Evolutionary conservation across 2,113 vertebrate species (phyloP).

Genomic region (Lepidothrix coronata): DNA sequence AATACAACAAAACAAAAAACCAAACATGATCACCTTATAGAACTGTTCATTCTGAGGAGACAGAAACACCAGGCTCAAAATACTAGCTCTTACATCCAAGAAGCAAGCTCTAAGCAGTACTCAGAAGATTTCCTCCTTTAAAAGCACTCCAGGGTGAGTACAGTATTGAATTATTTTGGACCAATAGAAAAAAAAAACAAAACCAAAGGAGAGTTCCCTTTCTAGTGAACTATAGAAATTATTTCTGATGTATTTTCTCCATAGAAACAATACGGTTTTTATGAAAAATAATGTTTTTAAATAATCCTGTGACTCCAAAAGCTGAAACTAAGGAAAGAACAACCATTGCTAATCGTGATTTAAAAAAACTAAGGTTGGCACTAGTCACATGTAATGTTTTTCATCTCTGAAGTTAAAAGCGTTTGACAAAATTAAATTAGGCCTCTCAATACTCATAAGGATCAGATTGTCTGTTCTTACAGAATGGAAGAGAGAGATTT

Average conservation of each 20-base stretch:
- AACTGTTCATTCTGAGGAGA: background rate
- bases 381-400: background rate
- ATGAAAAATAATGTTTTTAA: background rate
- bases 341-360: background rate
- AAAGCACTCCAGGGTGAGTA: fast-evolving
- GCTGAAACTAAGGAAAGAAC: background rate
- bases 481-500: background rate
- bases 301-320: background rate
- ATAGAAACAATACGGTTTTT: fast-evolving
- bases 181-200: background rate
- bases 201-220: background rate
- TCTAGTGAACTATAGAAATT: background rate
- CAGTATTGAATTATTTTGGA: background rate
- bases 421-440: constrained; percentile 21
- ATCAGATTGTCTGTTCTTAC: background rate
- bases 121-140: background rate
- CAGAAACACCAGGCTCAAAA: background rate
- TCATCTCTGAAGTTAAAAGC: background rate
- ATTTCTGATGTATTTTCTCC: background rate
- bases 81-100: background rate
- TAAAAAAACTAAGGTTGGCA: background rate
- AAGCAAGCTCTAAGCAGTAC: background rate
- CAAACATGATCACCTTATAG: fast-evolving
- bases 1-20: fast-evolving
- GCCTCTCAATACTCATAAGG: background rate